Evolutionary conservation across 2,113 vertebrate species (phyloP), one percentile per base, ranked within the genome.

Genomic region (Scophthalmus maximus): DNA sequence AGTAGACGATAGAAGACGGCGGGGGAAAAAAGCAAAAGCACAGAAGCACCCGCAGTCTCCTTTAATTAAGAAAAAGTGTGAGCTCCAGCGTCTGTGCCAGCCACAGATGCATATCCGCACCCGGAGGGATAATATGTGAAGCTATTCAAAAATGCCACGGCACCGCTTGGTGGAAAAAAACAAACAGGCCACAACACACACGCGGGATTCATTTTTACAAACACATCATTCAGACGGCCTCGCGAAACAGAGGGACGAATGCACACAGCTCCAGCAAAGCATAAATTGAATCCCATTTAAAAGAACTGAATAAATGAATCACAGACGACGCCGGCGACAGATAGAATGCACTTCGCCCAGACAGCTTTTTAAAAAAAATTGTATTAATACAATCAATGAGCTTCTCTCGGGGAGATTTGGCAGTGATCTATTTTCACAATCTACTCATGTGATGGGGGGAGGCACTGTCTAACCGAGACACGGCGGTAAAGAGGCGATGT

Each of bases 331-430:
- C 40, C 49, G 49, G 60, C 17, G 57, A 61, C 40, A 67, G 50
- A 67, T 50, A 38, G n/a, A 49, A 78, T 60, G 34, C 26, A 23
- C 30, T 60, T 74, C 66, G 5, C 51, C 73, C 58, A 55, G 55
- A 63, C 57, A 61, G 52, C 53, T 59, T 79, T 86, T 89, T 85
- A n/a, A n/a, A n/a, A n/a, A n/a, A n/a, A n/a, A n/a, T n/a, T n/a
- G n/a, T n/a, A n/a, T n/a, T n/a, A 83, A 81, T 69, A 71, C 63
- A 68, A 82, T 77, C 63, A 86, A 66, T 76, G 51, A 57, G 73
- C 62, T 52, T 66, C 74, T 81, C 74, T 36, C 3, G 53, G 29
- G 59, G 27, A 69, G 62, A 73, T 67, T 69, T 44, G 53, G 9
- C 12, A 42, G 42, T 83, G 78, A 85, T 81, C 67, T 66, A 78